Percentiles rank a stretch among this genome's conserved stretches.
Evolutionary conservation across 23 tunicate species (phyloP).

Genomic region (Trididemnum nubilum): DNA sequence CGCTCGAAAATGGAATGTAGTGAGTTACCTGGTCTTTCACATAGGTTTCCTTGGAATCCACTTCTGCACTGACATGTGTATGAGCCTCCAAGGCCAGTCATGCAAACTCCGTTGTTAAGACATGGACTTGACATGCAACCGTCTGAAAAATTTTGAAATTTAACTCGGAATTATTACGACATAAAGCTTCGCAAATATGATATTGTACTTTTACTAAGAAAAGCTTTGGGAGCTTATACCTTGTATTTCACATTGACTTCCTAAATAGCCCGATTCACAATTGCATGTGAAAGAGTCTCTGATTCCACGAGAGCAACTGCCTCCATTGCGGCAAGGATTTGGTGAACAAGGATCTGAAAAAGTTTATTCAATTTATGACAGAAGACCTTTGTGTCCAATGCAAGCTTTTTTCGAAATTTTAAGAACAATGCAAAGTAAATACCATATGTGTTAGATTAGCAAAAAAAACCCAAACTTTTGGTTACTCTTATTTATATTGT

Average conservation of each 20-base stretch:
- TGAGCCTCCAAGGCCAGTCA: not conserved
- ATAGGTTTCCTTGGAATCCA: not conserved
- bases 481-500: too few species aligned
- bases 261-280: not conserved
- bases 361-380: not conserved
- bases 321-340: not conserved
- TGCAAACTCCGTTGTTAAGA: not conserved
- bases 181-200: too few species aligned
- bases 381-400: too few species aligned
- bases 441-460: not conserved
- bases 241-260: not conserved
- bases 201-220: not conserved
- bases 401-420: too few species aligned
- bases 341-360: not conserved
- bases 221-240: not conserved
- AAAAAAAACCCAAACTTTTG: not conserved
- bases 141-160: not conserved
- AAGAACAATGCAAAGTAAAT: too few species aligned
- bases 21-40: constrained; percentile 14
- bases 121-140: not conserved
- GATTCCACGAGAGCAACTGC: not conserved
- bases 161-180: too few species aligned
- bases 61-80: not conserved
- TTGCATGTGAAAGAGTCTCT: not conserved
- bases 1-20: too few species aligned